phyloP scores from a whole-genome alignment of 2,113 vertebrate genomes.

The Bostrychus sinensis region DNA sequence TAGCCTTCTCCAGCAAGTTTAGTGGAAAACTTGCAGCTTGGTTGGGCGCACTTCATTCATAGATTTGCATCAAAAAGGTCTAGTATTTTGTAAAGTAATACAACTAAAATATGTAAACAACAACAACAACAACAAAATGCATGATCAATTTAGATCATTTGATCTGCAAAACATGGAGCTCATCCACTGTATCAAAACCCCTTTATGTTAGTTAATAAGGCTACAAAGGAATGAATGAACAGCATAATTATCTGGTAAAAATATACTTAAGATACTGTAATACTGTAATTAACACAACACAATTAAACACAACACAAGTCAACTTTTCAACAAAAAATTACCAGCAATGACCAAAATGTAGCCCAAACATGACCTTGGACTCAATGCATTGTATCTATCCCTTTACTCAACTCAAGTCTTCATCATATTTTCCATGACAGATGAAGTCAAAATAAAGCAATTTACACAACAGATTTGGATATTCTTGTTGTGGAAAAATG shows the following conservation, averaged over 20 bases:
- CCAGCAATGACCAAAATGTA: too few species aligned
- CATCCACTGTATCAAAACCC: neutral
- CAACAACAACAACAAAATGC: neutral
- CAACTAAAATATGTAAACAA: neutral
- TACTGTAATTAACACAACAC: too few species aligned
- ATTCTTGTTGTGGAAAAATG: too few species aligned
- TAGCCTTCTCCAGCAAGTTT: constrained; percentile 17
- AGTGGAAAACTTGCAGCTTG: neutral
- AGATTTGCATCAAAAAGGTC: neutral
- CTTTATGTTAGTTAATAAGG: neutral
- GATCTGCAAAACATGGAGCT: neutral
- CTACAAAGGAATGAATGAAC: neutral
- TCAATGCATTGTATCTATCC: too few species aligned
- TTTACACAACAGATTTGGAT: too few species aligned
- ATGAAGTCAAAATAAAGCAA: too few species aligned
- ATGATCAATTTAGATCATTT: neutral
- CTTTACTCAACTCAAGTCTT: too few species aligned
- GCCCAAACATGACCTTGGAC: neutral
- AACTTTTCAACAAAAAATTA: too few species aligned
- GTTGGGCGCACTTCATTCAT: constrained; percentile 10
- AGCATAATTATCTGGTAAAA: neutral
- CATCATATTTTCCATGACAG: too few species aligned
- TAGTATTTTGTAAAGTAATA: constrained; percentile 3
- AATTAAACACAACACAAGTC: too few species aligned
- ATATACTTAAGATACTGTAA: neutral